phyloP scores from a whole-genome alignment of 2,888 invertebrate species.

The Catocala fraxini region DNA sequence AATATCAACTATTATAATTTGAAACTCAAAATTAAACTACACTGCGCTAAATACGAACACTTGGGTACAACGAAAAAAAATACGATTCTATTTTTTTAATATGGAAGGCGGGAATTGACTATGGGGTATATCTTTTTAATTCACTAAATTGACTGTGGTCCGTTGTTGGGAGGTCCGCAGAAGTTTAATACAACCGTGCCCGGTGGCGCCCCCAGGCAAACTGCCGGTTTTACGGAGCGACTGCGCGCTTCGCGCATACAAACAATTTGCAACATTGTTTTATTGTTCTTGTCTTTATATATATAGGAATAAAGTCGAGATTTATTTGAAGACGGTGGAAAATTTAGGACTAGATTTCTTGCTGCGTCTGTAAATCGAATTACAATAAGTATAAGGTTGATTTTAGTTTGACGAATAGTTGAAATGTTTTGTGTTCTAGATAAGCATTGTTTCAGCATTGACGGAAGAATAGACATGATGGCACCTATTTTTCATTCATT shows the following conservation, averaged over 20 bases:
- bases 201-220: constrained; percentile 78
- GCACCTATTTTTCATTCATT: constrained; percentile 72
- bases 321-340: constrained; percentile 43
- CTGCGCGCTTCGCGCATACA: constrained; percentile 72
- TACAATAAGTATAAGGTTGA: constrained; percentile 31
- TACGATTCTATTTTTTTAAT: constrained; percentile 31
- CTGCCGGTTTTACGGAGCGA: constrained; percentile 69
- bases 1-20: constrained; percentile 35
- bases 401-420: constrained; percentile 29
- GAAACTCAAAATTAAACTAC: constrained; percentile 16
- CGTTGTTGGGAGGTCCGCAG: constrained; percentile 51
- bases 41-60: constrained; percentile 21
- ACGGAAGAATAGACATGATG: constrained; percentile 73
- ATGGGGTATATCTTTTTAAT: constrained; percentile 54
- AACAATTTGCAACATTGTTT: constrained; percentile 45
- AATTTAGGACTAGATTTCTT: constrained; percentile 30
- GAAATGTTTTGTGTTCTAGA: constrained; percentile 34
- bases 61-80: constrained; percentile 17
- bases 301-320: constrained; percentile 45
- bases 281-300: constrained; percentile 48
- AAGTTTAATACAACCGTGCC: constrained; percentile 64
- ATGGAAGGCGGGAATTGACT: constrained; percentile 70
- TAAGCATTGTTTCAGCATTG: constrained; percentile 72
- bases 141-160: constrained; percentile 64
- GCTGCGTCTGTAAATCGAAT: constrained; percentile 29